Percentiles rank a stretch among this genome's conserved stretches.
These are phyloP conservation scores for Bruchidius siliquastri DNA, from an alignment of 2,888 invertebrate species.

Conservation along the genomic window DNA sequence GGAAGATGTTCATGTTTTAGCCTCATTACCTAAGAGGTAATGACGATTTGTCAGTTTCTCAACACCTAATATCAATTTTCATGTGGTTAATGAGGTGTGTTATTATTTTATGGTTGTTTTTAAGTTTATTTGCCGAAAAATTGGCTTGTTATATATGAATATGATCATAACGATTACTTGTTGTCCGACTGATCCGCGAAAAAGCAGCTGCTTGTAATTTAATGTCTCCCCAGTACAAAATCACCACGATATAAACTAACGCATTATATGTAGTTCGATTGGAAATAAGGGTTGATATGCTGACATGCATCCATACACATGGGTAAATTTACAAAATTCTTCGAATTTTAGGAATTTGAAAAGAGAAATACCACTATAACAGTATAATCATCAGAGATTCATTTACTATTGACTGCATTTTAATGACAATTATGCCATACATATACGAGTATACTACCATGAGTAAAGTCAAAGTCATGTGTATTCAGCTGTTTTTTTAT, in stretches of 20 bases:
- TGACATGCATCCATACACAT: slow-evolving; percentile 17
- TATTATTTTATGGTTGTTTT: slow-evolving; percentile 39
- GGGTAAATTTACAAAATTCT: slow-evolving; percentile 15
- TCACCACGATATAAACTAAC: slow-evolving; percentile 44
- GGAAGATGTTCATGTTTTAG: no score
- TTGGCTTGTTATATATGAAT: slow-evolving; percentile 45
- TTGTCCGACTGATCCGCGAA: slow-evolving; percentile 45
- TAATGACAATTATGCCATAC: no score
- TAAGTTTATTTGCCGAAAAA: slow-evolving; percentile 39
- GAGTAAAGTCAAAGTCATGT: no score
- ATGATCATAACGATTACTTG: slow-evolving; percentile 38
- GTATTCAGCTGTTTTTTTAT: no score
- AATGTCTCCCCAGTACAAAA: slow-evolving; percentile 47
- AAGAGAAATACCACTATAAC: no score
- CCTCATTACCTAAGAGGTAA: not conserved
- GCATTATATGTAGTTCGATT: slow-evolving; percentile 30
- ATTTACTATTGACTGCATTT: no score
- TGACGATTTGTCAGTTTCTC: not conserved
- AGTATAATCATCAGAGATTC: no score
- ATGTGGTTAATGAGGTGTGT: slow-evolving; percentile 43
- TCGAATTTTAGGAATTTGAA: not conserved
- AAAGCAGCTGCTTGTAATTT: slow-evolving; percentile 39
- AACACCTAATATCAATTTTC: slow-evolving; percentile 26
- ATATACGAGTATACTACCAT: no score
- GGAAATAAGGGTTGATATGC: slow-evolving; percentile 11